phyloP scores from a whole-genome alignment of 2,888 invertebrate genomes.

The Coleophora flavipennella region DNA sequence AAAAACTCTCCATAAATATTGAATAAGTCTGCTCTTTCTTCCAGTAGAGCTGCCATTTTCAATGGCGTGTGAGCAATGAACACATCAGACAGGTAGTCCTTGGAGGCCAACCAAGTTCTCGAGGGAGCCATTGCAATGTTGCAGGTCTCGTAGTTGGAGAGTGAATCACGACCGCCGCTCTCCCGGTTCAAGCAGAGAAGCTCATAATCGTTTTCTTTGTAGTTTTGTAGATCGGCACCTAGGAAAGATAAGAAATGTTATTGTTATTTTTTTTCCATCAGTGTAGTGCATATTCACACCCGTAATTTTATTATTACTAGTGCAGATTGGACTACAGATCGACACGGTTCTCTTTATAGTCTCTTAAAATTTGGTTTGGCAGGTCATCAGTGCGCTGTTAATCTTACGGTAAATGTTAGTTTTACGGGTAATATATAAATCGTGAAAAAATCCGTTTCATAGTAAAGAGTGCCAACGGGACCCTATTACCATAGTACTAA shows the following conservation, averaged over 20 bases:
- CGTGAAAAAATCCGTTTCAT: too few relatives aligned
- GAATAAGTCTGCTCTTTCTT: conserved; percentile 72
- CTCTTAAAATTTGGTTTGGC: too few relatives aligned
- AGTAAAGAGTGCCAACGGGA: too few relatives aligned
- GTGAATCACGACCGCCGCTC: conserved; percentile 63
- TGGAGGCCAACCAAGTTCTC: conserved; percentile 61
- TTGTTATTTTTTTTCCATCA: too few relatives aligned
- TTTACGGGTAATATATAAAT: too few relatives aligned
- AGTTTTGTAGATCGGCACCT: conserved; percentile 72
- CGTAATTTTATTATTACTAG: too few relatives aligned
- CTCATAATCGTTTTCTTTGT: conserved; percentile 70
- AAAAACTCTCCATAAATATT: conserved; percentile 76
- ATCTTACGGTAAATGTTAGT: too few relatives aligned
- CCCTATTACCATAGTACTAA: too few relatives aligned
- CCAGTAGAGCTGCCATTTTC: conserved; percentile 69
- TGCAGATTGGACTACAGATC: too few relatives aligned
- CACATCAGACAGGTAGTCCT: conserved; percentile 65
- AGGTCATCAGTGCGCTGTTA: too few relatives aligned
- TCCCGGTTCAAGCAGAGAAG: conserved; percentile 74
- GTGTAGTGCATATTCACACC: too few relatives aligned
- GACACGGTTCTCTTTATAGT: too few relatives aligned
- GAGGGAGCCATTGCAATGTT: conserved; percentile 77
- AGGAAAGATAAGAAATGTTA: conserved; percentile 13
- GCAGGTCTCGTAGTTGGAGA: conserved; percentile 71
- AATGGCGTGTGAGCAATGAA: conserved; percentile 77